phyloP scores from a whole-genome alignment of 2,888 invertebrate species.

The Hololepta plana region DNA sequence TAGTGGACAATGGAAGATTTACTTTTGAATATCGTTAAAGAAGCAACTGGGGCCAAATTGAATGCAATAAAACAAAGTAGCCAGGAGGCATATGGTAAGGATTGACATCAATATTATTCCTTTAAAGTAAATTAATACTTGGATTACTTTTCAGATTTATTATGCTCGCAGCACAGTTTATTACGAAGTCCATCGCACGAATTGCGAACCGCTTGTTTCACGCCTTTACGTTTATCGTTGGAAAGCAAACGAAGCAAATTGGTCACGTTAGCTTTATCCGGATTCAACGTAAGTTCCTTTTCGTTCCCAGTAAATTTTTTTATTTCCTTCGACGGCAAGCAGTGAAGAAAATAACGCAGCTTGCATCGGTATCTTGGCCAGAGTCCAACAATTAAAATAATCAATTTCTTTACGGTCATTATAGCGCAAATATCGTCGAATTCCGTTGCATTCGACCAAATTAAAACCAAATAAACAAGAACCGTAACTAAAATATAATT shows the following conservation, averaged over 20 bases:
- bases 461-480: too few species aligned
- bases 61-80: constrained; percentile 59
- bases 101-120: too few species aligned
- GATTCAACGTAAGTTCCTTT: constrained; percentile 63
- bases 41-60: constrained; percentile 65
- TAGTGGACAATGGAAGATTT: constrained; percentile 94
- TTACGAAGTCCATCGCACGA: constrained; percentile 67
- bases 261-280: constrained; percentile 65
- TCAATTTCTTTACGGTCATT: too few species aligned
- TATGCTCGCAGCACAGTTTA: constrained; percentile 58
- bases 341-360: too few species aligned
- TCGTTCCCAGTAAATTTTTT: too few species aligned
- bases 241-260: constrained; percentile 77
- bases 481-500: neutral
- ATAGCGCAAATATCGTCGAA: too few species aligned
- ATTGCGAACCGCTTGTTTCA: constrained; percentile 65
- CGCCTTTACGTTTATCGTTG: constrained; percentile 69
- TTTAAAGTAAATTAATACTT: too few species aligned
- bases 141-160: constrained; percentile 44
- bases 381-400: too few species aligned
- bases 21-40: constrained; percentile 65
- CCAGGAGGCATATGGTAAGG: constrained; percentile 70
- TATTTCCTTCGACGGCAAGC: too few species aligned
- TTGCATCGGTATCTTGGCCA: too few species aligned
- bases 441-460: too few species aligned